Evolutionary conservation across 2,113 vertebrate species (phyloP).

Genomic region (Bos taurus): DNA sequence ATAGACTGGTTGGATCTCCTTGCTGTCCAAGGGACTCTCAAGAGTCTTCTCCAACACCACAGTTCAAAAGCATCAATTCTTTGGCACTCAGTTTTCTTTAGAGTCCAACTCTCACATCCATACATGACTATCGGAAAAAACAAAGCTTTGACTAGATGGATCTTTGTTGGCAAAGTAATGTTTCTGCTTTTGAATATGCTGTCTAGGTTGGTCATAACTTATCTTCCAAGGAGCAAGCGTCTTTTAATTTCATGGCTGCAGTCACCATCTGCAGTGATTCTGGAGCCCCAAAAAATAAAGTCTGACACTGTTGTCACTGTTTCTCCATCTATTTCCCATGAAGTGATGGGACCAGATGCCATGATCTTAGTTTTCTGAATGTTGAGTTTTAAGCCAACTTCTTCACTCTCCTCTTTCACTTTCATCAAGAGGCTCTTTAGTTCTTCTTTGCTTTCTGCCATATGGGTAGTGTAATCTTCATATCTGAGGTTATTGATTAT

Average conservation of each 20-base stretch:
- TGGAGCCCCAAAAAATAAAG: rapidly evolving
- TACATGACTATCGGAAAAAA: not conserved
- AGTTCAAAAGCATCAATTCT: not conserved
- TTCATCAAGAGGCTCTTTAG: not conserved
- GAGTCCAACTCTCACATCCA: not conserved
- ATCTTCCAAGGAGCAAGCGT: not conserved
- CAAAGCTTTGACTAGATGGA: not conserved
- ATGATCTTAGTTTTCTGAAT: not conserved
- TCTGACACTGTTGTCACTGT: not conserved
- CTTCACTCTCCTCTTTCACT: not conserved
- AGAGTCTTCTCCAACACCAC: not conserved
- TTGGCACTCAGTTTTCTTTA: not conserved
- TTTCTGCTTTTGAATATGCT: not conserved
- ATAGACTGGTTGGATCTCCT: not conserved
- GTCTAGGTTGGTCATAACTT: not conserved
- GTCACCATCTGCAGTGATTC: not conserved
- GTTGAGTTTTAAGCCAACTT: not conserved
- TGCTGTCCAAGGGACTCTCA: not conserved
- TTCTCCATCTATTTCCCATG: not conserved
- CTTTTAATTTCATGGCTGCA: not conserved
- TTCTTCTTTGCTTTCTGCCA: not conserved
- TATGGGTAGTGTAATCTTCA: not conserved
- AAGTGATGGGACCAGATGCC: not conserved
- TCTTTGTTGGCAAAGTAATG: not conserved
- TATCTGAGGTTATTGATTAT: not conserved